Percentiles rank a stretch among this genome's conserved stretches.
phyloP scores from a whole-genome alignment of 37 sponge, comb jelly and placozoan species.

The Spongilla lacustris region DNA sequence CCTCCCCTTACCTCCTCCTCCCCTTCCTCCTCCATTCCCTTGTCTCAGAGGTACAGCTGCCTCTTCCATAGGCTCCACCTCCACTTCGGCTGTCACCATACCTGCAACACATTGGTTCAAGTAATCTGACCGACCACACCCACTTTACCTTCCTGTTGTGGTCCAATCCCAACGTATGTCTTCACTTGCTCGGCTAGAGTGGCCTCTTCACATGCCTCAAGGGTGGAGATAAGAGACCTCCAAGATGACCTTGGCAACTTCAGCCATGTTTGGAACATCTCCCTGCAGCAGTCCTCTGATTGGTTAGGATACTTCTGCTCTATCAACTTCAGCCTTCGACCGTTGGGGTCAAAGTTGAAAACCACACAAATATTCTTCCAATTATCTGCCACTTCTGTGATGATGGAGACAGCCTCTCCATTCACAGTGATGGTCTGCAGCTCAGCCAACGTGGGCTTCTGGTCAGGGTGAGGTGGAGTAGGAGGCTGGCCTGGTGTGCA shows the following conservation, averaged over 20 bases:
- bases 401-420: background rate
- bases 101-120: constrained; percentile 26
- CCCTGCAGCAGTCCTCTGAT: background rate
- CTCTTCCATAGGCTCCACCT: constrained; percentile 61
- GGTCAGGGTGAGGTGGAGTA: background rate
- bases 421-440: background rate
- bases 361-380: background rate
- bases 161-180: background rate
- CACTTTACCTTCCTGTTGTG: background rate
- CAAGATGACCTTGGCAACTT: background rate
- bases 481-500: background rate
- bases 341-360: background rate
- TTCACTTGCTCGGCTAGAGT: background rate
- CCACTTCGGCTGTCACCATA: constrained; percentile 24
- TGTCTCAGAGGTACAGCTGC: constrained; percentile 15
- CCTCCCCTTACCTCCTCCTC: constrained; percentile 15
- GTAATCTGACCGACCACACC: constrained; percentile 30
- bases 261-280: constrained; percentile 1
- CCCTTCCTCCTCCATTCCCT: constrained; percentile 22
- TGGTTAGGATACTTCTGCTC: background rate
- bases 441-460: background rate
- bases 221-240: background rate
- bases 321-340: background rate
- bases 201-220: background rate
- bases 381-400: background rate